Percentiles rank a stretch among this genome's conserved stretches.
Conservation (phyloP, 2,797 vertebrate species). For the Pipistrellus kuhlii region DNA sequence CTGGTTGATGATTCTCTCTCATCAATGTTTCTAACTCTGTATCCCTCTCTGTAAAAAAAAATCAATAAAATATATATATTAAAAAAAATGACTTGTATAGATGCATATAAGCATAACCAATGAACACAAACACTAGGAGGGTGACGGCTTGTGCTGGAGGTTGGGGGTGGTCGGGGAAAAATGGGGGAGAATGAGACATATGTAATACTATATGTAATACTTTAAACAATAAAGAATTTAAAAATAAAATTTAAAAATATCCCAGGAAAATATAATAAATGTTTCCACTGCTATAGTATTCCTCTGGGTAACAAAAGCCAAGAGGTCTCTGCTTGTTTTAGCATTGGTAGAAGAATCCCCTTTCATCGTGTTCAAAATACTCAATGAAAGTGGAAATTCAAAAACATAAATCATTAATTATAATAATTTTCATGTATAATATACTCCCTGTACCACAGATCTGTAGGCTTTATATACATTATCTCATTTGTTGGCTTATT, state of each 20-base stretch:
- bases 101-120: too few relatives aligned
- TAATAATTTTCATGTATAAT: constrained; percentile 28
- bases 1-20: too few relatives aligned
- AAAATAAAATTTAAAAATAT: not conserved
- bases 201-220: too few relatives aligned
- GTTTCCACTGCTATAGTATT: not conserved
- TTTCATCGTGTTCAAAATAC: constrained; percentile 58
- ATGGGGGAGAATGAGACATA: too few relatives aligned
- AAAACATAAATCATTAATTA: constrained; percentile 38
- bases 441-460: not conserved
- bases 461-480: not conserved
- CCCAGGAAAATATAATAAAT: constrained; percentile 23
- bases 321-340: constrained; percentile 31
- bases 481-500: constrained; percentile 12
- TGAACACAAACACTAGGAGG: too few relatives aligned
- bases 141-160: too few relatives aligned
- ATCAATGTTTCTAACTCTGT: too few relatives aligned
- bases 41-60: too few relatives aligned
- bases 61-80: too few relatives aligned
- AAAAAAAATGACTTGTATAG: too few relatives aligned
- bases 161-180: too few relatives aligned
- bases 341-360: constrained; percentile 36
- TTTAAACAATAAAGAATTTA: too few relatives aligned
- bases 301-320: constrained; percentile 48
- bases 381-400: constrained; percentile 47